Percentiles rank a stretch among this genome's conserved stretches.
These are phyloP conservation scores for Anaspis maculata DNA, from an alignment of 2,888 invertebrate species.

Conservation along the genomic window DNA sequence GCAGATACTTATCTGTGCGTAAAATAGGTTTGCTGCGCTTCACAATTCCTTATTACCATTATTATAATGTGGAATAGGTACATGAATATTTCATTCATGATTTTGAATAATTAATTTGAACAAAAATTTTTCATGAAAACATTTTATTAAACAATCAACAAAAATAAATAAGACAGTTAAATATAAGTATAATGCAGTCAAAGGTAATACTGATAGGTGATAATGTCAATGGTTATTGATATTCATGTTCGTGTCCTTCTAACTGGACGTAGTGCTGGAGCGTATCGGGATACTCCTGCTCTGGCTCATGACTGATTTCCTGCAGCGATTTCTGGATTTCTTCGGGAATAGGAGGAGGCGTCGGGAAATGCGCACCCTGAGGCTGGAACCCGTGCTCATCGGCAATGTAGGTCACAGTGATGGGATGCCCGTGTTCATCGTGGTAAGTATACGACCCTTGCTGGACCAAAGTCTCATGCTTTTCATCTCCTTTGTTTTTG, in stretches of 20 bases:
- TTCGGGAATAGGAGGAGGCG: constrained; percentile 71
- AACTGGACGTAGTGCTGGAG: constrained; percentile 1
- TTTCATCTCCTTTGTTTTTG: constrained; percentile 60
- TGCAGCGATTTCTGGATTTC: constrained; percentile 62
- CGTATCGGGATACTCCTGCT: constrained; percentile 3
- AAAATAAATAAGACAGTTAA: too few species aligned
- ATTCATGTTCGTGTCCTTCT: constrained; percentile 4
- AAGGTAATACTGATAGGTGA: too few species aligned
- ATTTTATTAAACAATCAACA: not conserved
- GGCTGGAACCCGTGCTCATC: constrained; percentile 60
- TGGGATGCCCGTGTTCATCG: constrained; percentile 63
- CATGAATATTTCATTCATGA: too few species aligned
- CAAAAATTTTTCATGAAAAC: constrained; percentile 1
- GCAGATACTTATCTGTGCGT: too few species aligned
- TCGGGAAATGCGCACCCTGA: constrained; percentile 66
- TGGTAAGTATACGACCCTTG: constrained; percentile 64
- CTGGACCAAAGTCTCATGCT: constrained; percentile 57
- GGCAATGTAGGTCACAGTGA: constrained; percentile 57
- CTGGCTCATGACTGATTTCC: constrained; percentile 24
- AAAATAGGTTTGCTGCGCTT: too few species aligned
- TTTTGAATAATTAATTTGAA: too few species aligned
- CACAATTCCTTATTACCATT: too few species aligned
- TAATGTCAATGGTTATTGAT: too few species aligned
- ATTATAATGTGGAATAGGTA: too few species aligned
- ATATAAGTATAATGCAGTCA: too few species aligned